Percentiles rank a stretch among this genome's conserved stretches.
phyloP scores from a whole-genome alignment of 2,113 vertebrate species.

The Sterrhoptilus dennistouni region DNA sequence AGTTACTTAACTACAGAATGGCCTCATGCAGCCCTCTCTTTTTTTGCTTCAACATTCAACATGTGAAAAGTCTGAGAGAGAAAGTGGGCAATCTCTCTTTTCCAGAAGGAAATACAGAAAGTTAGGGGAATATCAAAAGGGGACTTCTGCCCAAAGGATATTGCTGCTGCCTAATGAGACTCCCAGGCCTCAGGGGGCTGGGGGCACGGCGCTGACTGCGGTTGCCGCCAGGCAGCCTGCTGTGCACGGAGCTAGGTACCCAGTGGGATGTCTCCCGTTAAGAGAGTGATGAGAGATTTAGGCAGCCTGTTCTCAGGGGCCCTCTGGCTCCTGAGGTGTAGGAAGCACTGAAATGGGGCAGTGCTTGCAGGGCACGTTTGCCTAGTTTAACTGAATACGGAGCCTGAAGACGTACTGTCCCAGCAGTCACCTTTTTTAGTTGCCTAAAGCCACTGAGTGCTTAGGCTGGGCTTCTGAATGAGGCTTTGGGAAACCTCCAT shows the following conservation, averaged over 20 bases:
- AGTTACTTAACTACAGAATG: neutral
- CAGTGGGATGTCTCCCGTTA: fast-evolving
- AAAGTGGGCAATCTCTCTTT: neutral
- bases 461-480: neutral
- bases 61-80: neutral
- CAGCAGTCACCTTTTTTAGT: neutral
- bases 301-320: neutral
- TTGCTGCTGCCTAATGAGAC: neutral
- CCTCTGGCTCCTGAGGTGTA: neutral
- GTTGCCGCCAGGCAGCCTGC: neutral
- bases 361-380: fast-evolving
- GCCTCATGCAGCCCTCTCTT: neutral
- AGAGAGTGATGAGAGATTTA: slow-evolving; percentile 2
- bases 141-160: fast-evolving
- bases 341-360: neutral
- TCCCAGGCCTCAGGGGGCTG: fast-evolving
- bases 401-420: neutral
- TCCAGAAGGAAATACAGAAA: neutral
- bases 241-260: neutral
- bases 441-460: neutral
- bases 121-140: neutral
- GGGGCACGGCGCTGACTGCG: fast-evolving
- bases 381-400: neutral
- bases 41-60: neutral
- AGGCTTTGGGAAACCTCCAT: neutral